Evolutionary conservation across 2,113 vertebrate genomes (phyloP).

Genomic region (Ameiurus melas): DNA sequence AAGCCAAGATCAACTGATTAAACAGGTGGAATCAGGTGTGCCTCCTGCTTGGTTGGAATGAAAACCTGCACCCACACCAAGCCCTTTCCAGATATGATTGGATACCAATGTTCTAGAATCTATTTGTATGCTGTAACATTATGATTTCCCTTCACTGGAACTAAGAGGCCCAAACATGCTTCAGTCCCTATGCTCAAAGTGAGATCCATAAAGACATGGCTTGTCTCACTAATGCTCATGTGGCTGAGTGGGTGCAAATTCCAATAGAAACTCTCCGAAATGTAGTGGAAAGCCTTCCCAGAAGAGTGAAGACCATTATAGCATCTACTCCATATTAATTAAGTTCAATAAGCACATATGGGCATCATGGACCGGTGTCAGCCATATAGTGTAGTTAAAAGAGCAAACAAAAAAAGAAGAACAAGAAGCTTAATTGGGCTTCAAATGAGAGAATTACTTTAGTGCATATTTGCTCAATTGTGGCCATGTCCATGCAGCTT

Average conservation of each 20-base stretch:
- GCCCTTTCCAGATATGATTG: no score
- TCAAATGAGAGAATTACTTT: neutral
- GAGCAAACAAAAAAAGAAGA: neutral
- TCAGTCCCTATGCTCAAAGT: neutral
- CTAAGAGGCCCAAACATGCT: neutral
- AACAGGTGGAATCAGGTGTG: no score
- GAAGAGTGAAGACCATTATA: neutral
- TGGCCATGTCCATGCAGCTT: neutral
- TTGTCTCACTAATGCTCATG: neutral
- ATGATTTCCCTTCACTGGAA: neutral
- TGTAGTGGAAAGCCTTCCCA: neutral
- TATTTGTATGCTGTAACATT: neutral
- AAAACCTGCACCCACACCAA: no score
- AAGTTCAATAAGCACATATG: neutral
- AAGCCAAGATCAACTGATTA: no score
- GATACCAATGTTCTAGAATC: no score
- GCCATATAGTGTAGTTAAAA: neutral
- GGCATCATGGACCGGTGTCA: no score
- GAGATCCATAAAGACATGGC: neutral
- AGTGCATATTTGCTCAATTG: neutral
- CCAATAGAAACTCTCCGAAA: neutral
- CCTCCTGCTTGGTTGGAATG: no score
- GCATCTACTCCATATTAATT: neutral
- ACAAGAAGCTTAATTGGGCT: neutral
- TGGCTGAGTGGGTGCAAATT: neutral